Evolutionary conservation across 2,113 vertebrate species (phyloP), one percentile per base, ranked within the genome.

Genomic region (Polyodon spathula): DNA sequence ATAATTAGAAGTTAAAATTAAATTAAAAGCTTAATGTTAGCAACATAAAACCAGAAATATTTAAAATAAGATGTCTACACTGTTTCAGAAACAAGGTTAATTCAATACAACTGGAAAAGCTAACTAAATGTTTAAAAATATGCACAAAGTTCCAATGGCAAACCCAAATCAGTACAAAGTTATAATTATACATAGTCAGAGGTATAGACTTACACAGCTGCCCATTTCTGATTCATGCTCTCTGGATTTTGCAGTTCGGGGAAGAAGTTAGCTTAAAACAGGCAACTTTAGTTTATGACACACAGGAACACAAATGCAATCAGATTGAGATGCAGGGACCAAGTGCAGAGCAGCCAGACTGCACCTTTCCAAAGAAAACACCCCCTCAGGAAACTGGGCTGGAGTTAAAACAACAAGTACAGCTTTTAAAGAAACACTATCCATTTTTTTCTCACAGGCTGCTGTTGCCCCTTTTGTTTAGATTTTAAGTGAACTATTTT

Each of bases 351-450:
- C n/a, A 17, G 8, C 27, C n/a, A 65, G 61, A 60, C 62, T 66
- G 65, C 58, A 61, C 64, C 66, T 5, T 44, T 40, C 60, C 58
- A 27, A 61, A 72, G 68, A 68, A 52, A 65, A 64, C 50, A 59
- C 66, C 66, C 67, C 69, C 68, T 7, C 46, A 68, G 73, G 76
- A 80, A 65, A 71, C 43, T 39, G 61, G 4, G 48, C 57, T 54
- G 63, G 53, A 63, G 66, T 61, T 63, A 61, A 63, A 59, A 60
- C 59, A 68, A 55, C 68, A 77, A 54, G 61, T 64, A 46, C 71
- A 67, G 78, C 69, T 75, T 80, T 80, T 65, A 81, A 56, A 71
- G 82, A 80, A 85, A 87, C 51, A 46, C 46, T 81, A 86, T 40
- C 68, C 76, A 72, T 56, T 1, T 41, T 57, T 63, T 65, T 39